Evolutionary conservation across 2,113 vertebrate species (phyloP), one percentile per base, ranked within the genome.

Genomic region (Ceuthmochares aereus): DNA sequence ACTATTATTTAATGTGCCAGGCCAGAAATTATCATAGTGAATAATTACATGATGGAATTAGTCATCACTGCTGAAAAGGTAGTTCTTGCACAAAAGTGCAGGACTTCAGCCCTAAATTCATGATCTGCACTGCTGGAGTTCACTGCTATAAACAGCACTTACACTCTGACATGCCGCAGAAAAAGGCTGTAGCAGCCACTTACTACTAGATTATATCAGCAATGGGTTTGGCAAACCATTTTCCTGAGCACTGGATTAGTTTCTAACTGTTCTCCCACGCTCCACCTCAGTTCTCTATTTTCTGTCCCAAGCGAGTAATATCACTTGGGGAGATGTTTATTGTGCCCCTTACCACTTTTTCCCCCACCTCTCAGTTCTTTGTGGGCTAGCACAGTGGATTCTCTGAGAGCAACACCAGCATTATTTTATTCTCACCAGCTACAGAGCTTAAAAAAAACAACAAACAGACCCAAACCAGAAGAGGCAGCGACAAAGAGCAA

Each of bases 71-170:
- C 29, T 78, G 70, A 59, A 29, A 36, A 2, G 22, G 34, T 32
- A 87, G 34, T 9, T 85, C 36, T 51, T 47, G 19, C 3, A 4
- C 8, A 26, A 27, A 56, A 52, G 52, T 14, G 18, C 25, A 82
- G 22, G 45, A 60, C 34, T 52, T 55, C 29, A 51, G 32, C 51
- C 36, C 54, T 18, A 64, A 82, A 52, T 9, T 32, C 60, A 42
- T 1, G 4, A 60, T 27, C 37, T 51, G 42, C 13, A 19, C 11
- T 2, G 2, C 51, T 8, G 0, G 54, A 81, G 29, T 11, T n/a
- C 15, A 4, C 49, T n/a, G 64, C 45, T 21, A 22, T 8, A 5
- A 51, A 42, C 34, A 59, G 27, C 32, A 6, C 32, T 45, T 12
- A 5, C 27, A 3, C 55, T 4, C 59, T 5, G 37, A 26, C 42